Base-by-base conservation (phyloP, 2,113 vertebrate genomes). In the Ahaetulla prasina region DNA sequence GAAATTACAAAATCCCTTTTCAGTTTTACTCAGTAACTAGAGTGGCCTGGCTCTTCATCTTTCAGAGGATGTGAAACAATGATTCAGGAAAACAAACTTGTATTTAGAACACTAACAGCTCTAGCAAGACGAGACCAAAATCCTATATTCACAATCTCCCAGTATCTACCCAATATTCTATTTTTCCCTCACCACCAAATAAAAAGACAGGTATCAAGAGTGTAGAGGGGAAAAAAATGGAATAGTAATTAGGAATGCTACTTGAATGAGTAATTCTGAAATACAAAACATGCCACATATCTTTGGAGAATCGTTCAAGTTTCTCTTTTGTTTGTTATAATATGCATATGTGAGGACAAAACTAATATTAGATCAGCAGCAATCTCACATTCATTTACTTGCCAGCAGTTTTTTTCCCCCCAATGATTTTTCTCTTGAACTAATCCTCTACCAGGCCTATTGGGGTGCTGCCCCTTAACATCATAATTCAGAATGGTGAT, bases 1-100 rank as follows among this genome's bases (percentile, higher is more conserved):
- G 89, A 50, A 92, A 2, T 0, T 0, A 23, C 52, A 68, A 35
- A 92, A 84, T 7, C 63, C 27, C 0, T 49, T 57, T 45, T 0
- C 0, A 6, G 90, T 4, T 45, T 0, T 25, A n/a, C 0, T 12
- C 7, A 30, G 2, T 47, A 30, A 2, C 4, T 0, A 0, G 2
- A 91, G 18, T 12, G 47, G 6, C 60, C 43, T 85, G 47, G 52
- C 22, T 52, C 52, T 84, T 85, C 86, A 80, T 52, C 80, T 91
- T 91, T 55, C 43, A 91, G 30, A 88, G 86, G 89, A 90, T 91
- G 45, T 27, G 16, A 91, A 88, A 49, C 86, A 88, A 84, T 84
- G 52, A 91, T 86, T 88, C 11, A 43, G 52, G 85, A 49, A 57
- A 93, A 87, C 57, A 87, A 91, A 54, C 47, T 53, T 60, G 5